Conservation (phyloP, 1,140 invertebrate species). For the Bombus breviceps region DNA sequence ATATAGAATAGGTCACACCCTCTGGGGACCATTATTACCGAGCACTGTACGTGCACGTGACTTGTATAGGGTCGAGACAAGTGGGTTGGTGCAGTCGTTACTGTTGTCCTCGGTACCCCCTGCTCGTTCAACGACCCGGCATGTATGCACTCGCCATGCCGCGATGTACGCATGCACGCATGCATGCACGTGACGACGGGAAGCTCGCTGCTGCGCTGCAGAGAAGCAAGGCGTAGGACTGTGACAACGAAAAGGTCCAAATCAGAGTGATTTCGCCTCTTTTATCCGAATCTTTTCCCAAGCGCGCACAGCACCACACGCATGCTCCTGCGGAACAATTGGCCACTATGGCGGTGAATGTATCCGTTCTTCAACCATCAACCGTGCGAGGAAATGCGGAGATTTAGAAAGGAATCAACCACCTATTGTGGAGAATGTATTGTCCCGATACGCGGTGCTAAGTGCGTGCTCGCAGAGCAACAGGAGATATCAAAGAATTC, state of each 20-base stretch:
- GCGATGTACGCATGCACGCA: conserved; percentile 65
- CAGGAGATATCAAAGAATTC: conserved; percentile 7
- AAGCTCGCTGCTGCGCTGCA: conserved; percentile 37
- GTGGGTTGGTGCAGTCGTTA: conserved; percentile 71
- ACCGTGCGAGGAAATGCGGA: not conserved
- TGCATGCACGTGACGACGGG: conserved; percentile 70
- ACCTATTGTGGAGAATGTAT: conserved; percentile 47
- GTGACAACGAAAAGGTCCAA: conserved; percentile 54
- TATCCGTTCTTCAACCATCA: conserved; percentile 20
- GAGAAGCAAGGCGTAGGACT: conserved; percentile 23
- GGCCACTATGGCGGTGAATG: not conserved
- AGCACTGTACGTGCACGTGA: conserved; percentile 60
- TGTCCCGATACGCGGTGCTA: not conserved
- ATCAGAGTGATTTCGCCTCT: conserved; percentile 37
- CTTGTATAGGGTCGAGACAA: conserved; percentile 69
- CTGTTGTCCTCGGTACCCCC: conserved; percentile 74
- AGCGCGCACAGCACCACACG: not conserved
- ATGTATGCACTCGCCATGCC: conserved; percentile 59
- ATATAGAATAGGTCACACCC: conserved; percentile 69
- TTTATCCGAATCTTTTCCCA: conserved; percentile 6
- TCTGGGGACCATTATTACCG: conserved; percentile 66
- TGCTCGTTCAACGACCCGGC: conserved; percentile 79
- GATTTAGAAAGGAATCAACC: conserved; percentile 59
- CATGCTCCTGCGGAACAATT: conserved; percentile 14
- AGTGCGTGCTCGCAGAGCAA: not conserved